Evolutionary conservation across 2,797 vertebrate species (phyloP), one percentile per base, ranked within the genome.

Genomic region (Emydoidea blandingii): DNA sequence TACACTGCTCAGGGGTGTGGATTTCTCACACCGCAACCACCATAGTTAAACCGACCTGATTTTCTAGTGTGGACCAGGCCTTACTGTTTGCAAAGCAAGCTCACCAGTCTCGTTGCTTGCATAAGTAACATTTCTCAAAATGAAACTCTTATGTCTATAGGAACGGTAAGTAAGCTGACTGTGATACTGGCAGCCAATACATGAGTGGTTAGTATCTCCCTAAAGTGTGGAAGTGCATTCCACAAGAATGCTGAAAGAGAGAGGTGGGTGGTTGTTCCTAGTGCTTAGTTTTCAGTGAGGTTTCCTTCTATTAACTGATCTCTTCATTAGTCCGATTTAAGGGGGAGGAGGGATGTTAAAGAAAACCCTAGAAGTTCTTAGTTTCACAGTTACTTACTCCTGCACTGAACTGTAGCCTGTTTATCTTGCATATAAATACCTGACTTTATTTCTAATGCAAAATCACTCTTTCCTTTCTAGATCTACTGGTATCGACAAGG

Each of bases 401-500:
- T 37, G n/a, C 37, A 25, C 37, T 23, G 68, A 41, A 72, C 23
- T 41, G 10, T 41, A 41, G 23, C 12, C 21, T 12, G 44, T 16
- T 68, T 72, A 72, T 85, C 89, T 54, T 37, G 80, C 23, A 79
- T 47, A 44, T 19, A 79, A 86, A 5, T 86, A 59, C 15, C 10
- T n/a, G 31, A 65, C 6, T 31, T 83, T 91, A 41, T 57, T 3
- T 87, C 27, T 96, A 94, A 97, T 27, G 34, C 8, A 21, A 81
- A 68, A 57, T 87, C 44, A 15, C 88, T 29, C 91, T 95, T 92
- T 96, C 89, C 90, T 96, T 86, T 97, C 91, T 93, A 99, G 99
- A 99, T 99, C 97, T 99, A 98, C 98, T 99, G 99, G 99, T 99
- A 99, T 97, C 99, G 99, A 91, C 99, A 99, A 98, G 99, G 99